These are phyloP conservation scores for Rhynchonycteris naso DNA, from an alignment of 2,797 vertebrate species.

Conservation along the genomic window DNA sequence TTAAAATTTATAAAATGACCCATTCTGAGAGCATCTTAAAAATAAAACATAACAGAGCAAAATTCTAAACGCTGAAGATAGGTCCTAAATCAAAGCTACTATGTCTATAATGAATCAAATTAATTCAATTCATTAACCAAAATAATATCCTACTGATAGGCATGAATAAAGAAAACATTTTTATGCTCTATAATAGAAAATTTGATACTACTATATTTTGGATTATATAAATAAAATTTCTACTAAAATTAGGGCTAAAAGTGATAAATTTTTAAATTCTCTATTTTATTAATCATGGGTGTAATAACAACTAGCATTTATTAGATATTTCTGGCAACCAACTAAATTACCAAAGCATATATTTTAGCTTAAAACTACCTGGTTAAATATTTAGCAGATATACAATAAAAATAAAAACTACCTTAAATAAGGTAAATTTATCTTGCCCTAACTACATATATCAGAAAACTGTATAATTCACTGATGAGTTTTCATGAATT, in stretches of 20 bases:
- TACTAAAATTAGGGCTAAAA: not conserved
- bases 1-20: not conserved
- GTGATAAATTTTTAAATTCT: not conserved
- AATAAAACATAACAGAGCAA: not conserved
- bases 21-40: conserved; percentile 4
- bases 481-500: conserved; percentile 81
- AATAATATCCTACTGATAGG: not conserved
- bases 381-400: conserved; percentile 69
- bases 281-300: conserved; percentile 5
- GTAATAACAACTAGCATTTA: not conserved
- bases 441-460: conserved; percentile 73
- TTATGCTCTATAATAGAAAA: not conserved
- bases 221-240: conserved; percentile 31
- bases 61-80: not conserved
- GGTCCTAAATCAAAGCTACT: not conserved
- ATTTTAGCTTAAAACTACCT: conserved; percentile 50
- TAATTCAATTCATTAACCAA: not conserved
- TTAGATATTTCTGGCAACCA: conserved; percentile 28
- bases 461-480: conserved; percentile 81
- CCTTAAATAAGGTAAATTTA: conserved; percentile 83
- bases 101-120: conserved; percentile 12
- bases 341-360: conserved; percentile 2
- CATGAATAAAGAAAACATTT: not conserved
- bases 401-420: conserved; percentile 26
- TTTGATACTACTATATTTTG: not conserved